phyloP scores from a whole-genome alignment of 92 coral and sea anemone genomes.

The Zoanthus gigantus region DNA sequence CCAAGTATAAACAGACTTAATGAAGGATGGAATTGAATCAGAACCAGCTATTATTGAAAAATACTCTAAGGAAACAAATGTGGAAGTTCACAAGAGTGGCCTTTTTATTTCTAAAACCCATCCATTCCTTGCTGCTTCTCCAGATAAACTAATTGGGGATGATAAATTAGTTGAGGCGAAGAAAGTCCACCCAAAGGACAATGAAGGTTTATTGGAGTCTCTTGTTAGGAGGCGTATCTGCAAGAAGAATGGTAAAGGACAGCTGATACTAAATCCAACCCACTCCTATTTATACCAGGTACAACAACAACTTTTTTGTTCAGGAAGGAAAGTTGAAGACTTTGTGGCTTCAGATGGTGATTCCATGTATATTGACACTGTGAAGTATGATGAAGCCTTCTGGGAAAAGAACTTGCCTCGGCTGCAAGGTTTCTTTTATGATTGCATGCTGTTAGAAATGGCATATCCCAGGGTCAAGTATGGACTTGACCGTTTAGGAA shows the following conservation, averaged over 20 bases:
- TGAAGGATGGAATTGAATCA: constrained; percentile 62
- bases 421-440: constrained; percentile 54
- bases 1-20: constrained; percentile 31
- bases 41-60: constrained; percentile 50
- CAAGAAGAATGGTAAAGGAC: constrained; percentile 22
- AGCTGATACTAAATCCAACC: constrained; percentile 35
- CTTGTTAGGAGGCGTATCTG: constrained; percentile 51
- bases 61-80: constrained; percentile 46
- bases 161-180: constrained; percentile 63
- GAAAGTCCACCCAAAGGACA: constrained; percentile 47
- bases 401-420: constrained; percentile 50
- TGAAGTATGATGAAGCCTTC: constrained; percentile 21
- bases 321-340: constrained; percentile 63
- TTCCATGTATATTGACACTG: constrained; percentile 36
- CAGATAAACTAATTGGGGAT: constrained; percentile 60
- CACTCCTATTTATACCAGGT: constrained; percentile 63
- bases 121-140: constrained; percentile 70
- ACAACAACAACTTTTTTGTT: constrained; percentile 71
- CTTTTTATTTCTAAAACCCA: constrained; percentile 64
- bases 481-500: constrained; percentile 60
- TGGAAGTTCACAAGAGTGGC: constrained; percentile 56
- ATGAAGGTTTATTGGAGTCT: constrained; percentile 58
- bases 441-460: constrained; percentile 48
- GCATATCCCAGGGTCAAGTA: constrained; percentile 61
- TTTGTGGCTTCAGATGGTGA: constrained; percentile 67